These are phyloP conservation scores for Helicolenus hilgendorfi DNA, from an alignment of 2,797 vertebrate species.

Conservation along the genomic window DNA sequence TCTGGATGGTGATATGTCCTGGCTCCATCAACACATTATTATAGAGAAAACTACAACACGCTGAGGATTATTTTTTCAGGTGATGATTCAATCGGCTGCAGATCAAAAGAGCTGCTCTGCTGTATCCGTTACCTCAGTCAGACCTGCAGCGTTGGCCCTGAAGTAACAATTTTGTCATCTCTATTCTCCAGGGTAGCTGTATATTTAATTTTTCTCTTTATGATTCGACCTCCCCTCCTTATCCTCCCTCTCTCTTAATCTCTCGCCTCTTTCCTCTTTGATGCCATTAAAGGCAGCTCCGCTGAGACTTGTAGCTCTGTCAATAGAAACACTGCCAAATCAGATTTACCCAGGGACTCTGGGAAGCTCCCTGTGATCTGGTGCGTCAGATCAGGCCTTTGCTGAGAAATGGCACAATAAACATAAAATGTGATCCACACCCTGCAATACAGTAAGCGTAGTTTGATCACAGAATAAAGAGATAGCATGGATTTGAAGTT, in stretches of 20 bases:
- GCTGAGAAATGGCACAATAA: slow-evolving; percentile 26
- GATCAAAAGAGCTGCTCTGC: slow-evolving; percentile 48
- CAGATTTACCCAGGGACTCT: slow-evolving; percentile 58
- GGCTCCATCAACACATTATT: not conserved
- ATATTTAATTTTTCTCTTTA: slow-evolving; percentile 35
- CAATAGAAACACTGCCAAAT: slow-evolving; percentile 70
- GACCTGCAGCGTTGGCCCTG: slow-evolving; percentile 63
- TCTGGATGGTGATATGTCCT: not conserved
- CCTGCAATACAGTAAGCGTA: not conserved
- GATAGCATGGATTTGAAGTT: not conserved
- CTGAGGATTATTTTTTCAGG: slow-evolving; percentile 71
- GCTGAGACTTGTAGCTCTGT: slow-evolving; percentile 56
- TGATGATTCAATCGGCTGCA: slow-evolving; percentile 73
- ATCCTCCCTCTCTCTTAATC: slow-evolving; percentile 23
- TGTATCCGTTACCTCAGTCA: slow-evolving; percentile 65
- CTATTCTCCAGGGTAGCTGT: slow-evolving; percentile 1
- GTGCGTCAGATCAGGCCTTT: slow-evolving; percentile 38
- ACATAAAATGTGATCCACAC: not conserved
- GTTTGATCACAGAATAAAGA: slow-evolving; percentile 35
- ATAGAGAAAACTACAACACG: not conserved
- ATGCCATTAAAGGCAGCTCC: slow-evolving; percentile 61
- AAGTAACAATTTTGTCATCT: slow-evolving; percentile 39
- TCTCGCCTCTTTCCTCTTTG: slow-evolving; percentile 41
- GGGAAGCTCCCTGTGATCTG: slow-evolving; percentile 65
- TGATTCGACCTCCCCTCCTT: not conserved